Evolutionary conservation across 2,797 vertebrate genomes (phyloP).

Genomic region (Chloroceryle amazona): DNA sequence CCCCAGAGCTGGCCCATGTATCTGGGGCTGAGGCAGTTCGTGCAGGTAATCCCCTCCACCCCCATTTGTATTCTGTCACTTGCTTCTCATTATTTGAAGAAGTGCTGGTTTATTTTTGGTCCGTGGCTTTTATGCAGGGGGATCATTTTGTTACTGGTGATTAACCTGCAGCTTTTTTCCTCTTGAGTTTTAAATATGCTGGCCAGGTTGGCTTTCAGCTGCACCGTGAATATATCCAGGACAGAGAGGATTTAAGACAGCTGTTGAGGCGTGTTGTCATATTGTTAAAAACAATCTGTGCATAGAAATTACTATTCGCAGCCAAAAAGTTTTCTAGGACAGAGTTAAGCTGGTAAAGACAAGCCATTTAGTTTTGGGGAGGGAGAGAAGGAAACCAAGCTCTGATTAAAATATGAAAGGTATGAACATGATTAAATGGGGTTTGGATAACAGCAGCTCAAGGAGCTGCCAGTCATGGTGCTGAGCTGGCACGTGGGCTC

Average conservation of each 20-base stretch:
- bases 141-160: not conserved
- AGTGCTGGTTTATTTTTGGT: not conserved
- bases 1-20: fast-evolving
- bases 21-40: not conserved
- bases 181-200: not conserved
- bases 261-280: not conserved
- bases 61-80: not conserved
- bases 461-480: not conserved
- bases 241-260: conserved; percentile 10
- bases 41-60: fast-evolving
- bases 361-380: not conserved
- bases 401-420: not conserved
- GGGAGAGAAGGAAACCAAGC: not conserved
- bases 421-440: fast-evolving
- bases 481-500: not conserved
- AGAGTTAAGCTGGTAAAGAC: conserved; percentile 2
- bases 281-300: conserved; percentile 19
- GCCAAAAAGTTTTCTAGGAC: conserved; percentile 29
- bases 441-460: not conserved
- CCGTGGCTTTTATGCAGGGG: not conserved
- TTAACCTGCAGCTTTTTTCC: not conserved
- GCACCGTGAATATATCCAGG: not conserved
- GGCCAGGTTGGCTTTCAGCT: not conserved
- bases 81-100: not conserved
- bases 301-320: conserved; percentile 9